These are phyloP conservation scores for Pygoscelis antarcticus DNA, from an alignment of 2,113 vertebrate species.

Conservation along the genomic window DNA sequence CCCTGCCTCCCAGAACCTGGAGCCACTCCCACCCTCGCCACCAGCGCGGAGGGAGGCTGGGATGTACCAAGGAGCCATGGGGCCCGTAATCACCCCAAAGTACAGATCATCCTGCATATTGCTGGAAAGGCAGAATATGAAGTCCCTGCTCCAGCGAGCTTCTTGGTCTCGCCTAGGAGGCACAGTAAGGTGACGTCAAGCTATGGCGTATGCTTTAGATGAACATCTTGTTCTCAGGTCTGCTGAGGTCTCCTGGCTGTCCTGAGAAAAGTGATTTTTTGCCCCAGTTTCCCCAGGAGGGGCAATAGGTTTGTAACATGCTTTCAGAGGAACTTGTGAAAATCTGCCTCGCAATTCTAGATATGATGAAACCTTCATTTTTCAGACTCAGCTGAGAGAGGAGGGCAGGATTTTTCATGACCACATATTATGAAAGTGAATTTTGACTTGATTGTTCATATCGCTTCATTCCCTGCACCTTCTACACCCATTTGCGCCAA, in stretches of 20 bases:
- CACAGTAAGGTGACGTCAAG: neutral
- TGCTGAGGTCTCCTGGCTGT: neutral
- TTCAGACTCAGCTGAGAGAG: neutral
- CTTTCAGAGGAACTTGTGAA: neutral
- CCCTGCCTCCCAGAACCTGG: neutral
- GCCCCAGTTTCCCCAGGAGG: neutral
- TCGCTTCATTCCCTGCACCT: neutral
- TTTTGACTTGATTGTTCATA: neutral
- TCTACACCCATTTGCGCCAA: neutral
- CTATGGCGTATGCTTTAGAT: neutral
- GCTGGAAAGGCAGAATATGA: neutral
- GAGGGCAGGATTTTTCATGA: neutral
- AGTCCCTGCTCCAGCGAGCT: neutral
- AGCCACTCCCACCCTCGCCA: neutral
- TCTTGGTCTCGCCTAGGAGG: neutral
- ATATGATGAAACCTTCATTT: neutral
- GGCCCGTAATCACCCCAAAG: neutral
- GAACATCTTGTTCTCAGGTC: neutral
- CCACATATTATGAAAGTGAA: neutral
- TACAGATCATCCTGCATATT: too few relatives aligned
- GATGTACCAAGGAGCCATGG: neutral
- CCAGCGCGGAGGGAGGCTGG: neutral
- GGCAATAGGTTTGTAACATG: neutral
- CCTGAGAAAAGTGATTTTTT: neutral
- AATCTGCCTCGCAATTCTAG: neutral